Evolutionary conservation across 1,140 invertebrate genomes (phyloP).

Genomic region (Hylaeus anthracinus): DNA sequence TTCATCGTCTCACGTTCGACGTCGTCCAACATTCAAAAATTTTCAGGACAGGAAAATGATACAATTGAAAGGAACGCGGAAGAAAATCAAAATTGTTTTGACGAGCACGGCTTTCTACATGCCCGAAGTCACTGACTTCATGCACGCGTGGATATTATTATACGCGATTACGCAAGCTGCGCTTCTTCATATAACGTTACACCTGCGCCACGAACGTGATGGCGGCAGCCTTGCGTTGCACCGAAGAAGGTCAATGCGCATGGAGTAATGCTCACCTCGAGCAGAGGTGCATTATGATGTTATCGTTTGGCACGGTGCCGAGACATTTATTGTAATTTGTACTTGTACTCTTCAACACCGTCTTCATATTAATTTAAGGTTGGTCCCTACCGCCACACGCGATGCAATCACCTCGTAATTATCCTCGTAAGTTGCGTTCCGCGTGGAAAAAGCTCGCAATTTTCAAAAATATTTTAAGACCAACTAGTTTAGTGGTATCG

Average conservation of each 20-base stretch:
- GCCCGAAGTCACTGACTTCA: slow-evolving; percentile 19
- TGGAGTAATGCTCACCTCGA: slow-evolving; percentile 61
- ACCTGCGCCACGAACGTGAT: slow-evolving; percentile 28
- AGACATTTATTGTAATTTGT: slow-evolving; percentile 61
- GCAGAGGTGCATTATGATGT: slow-evolving; percentile 62
- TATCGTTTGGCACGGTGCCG: slow-evolving; percentile 67
- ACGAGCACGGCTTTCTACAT: slow-evolving; percentile 17
- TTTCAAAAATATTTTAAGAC: no score
- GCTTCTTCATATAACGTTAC: slow-evolving; percentile 40
- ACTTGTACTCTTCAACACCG: slow-evolving; percentile 50
- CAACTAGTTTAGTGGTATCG: no score
- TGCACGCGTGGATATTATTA: background rate
- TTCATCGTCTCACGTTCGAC: no score
- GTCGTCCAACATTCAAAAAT: background rate
- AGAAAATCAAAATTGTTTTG: slow-evolving; percentile 17
- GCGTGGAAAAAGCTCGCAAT: no score
- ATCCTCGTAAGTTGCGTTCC: background rate
- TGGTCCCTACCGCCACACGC: background rate
- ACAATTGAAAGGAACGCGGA: background rate
- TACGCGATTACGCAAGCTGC: slow-evolving; percentile 19
- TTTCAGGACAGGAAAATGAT: background rate
- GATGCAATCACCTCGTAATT: background rate
- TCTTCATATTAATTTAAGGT: slow-evolving; percentile 54
- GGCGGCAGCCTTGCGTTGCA: slow-evolving; percentile 36
- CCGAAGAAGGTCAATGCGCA: slow-evolving; percentile 65